Conservation (phyloP, 2,797 vertebrate species). For the Sebastes aleutianus region DNA sequence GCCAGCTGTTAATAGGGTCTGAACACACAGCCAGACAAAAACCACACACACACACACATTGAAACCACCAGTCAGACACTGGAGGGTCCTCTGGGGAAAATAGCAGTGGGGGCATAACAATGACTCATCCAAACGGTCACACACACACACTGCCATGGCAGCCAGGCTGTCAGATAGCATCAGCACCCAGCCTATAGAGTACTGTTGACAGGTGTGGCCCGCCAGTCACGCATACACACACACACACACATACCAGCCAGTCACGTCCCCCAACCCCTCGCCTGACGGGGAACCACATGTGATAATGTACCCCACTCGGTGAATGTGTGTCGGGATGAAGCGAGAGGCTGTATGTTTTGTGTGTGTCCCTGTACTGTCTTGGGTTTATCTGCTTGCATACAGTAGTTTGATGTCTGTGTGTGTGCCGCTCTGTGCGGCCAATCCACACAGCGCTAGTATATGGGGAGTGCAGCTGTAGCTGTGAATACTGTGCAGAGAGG, state of each 20-base stretch:
- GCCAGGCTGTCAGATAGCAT: constrained; percentile 77
- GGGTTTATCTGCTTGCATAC: neutral
- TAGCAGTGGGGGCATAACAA: constrained; percentile 72
- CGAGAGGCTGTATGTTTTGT: constrained; percentile 25
- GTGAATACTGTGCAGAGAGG: constrained; percentile 40
- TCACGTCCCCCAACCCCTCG: constrained; percentile 54
- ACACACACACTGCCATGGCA: constrained; percentile 56
- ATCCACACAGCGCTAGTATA: neutral
- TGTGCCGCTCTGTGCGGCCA: constrained; percentile 21
- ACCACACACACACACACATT: constrained; percentile 33
- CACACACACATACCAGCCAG: constrained; percentile 56
- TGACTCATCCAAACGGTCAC: constrained; percentile 77
- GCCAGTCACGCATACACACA: constrained; percentile 72
- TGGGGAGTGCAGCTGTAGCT: constrained; percentile 27
- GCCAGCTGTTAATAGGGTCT: constrained; percentile 74
- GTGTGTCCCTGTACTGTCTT: neutral
- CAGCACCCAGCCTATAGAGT: constrained; percentile 65
- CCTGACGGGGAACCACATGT: constrained; percentile 65
- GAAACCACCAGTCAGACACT: constrained; percentile 74
- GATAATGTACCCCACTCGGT: constrained; percentile 57
- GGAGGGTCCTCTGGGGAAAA: constrained; percentile 74
- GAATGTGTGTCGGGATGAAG: constrained; percentile 22
- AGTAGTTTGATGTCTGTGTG: neutral
- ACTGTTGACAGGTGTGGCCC: constrained; percentile 81
- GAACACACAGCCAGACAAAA: constrained; percentile 54